Evolutionary conservation across 2,113 vertebrate genomes (phyloP).

Genomic region (Polyodon spathula): DNA sequence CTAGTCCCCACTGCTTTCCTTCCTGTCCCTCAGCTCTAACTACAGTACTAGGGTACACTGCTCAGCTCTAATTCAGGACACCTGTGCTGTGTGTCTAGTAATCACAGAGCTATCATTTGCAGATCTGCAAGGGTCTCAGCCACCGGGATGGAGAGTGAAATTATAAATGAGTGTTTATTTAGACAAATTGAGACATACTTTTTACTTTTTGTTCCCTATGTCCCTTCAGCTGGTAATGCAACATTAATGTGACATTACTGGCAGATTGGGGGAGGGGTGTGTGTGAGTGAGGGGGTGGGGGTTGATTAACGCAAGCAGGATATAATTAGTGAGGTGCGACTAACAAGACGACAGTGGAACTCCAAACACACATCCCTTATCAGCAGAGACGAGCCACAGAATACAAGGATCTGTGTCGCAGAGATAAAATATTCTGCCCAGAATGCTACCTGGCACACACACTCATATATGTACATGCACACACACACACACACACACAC

Average conservation of each 20-base stretch:
- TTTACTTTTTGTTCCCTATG: too few relatives aligned
- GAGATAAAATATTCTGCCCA: background rate
- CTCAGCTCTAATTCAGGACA: too few relatives aligned
- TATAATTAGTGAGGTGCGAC: background rate
- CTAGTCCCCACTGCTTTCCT: too few relatives aligned
- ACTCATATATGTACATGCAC: background rate
- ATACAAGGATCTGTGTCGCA: background rate
- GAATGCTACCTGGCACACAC: background rate
- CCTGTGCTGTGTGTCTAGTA: too few relatives aligned
- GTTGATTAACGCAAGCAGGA: background rate
- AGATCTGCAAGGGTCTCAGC: background rate
- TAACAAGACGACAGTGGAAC: background rate
- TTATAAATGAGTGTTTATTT: conserved; percentile 2
- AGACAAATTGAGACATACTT: background rate
- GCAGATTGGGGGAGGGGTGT: too few relatives aligned
- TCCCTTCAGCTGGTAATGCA: too few relatives aligned
- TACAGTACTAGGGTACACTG: too few relatives aligned
- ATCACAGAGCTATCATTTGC: background rate
- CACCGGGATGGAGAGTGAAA: background rate
- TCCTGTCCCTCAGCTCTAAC: too few relatives aligned
- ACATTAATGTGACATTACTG: too few relatives aligned
- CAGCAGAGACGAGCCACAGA: background rate
- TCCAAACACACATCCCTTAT: background rate
- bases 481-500: too few relatives aligned
- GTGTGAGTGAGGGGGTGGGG: too few relatives aligned